Evolutionary conservation across 2,113 vertebrate genomes (phyloP).

Genomic region (Thamnophis sirtalis): DNA sequence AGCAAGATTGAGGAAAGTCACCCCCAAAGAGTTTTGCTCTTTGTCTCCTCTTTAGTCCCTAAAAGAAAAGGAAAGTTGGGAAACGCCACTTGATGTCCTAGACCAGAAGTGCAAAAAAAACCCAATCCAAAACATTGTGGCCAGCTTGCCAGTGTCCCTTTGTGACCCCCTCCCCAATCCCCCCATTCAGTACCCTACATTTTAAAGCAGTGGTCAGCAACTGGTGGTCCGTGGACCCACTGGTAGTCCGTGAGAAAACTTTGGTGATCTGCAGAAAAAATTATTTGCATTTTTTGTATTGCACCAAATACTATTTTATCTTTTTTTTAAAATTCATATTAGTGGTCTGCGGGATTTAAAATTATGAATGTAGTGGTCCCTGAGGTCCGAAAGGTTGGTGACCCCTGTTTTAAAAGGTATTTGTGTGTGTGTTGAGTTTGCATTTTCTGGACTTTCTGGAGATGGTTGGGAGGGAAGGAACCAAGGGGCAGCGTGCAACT

Average conservation of each 20-base stretch:
- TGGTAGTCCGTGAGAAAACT: no score
- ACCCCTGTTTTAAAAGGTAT: neutral
- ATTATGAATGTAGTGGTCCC: no score
- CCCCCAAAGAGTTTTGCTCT: neutral
- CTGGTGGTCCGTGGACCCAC: no score
- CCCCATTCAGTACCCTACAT: neutral
- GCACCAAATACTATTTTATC: no score
- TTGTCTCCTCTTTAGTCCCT: neutral
- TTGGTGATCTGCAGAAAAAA: no score
- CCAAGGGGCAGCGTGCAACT: neutral
- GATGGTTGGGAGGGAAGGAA: neutral
- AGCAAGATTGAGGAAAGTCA: neutral
- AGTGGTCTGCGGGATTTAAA: no score
- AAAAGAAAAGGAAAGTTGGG: neutral
- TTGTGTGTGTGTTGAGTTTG: neutral
- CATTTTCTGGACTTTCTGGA: neutral
- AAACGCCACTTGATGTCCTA: neutral
- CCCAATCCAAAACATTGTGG: accelerated
- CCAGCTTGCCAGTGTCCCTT: neutral
- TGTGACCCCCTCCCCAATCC: neutral
- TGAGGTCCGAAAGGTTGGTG: no score
- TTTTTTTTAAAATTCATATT: no score
- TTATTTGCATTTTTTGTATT: no score
- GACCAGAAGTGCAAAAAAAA: neutral
- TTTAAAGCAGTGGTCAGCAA: neutral